phyloP scores from a whole-genome alignment of 2,113 vertebrate genomes.

The Ancistrus triradiatus region DNA sequence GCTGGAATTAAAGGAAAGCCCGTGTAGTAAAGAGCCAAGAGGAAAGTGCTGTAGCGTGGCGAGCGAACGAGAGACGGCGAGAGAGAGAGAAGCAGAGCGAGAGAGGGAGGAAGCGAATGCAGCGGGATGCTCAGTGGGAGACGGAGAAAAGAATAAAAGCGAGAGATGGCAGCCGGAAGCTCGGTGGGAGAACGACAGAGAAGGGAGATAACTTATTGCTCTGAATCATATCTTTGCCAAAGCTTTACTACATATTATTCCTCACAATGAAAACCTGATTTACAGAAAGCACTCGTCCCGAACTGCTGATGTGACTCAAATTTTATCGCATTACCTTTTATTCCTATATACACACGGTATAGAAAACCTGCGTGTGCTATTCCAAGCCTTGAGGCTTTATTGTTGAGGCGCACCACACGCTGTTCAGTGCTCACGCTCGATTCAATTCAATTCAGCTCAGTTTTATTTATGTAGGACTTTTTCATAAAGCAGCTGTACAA shows the following conservation, averaged over 20 bases:
- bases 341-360: neutral
- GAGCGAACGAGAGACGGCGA: neutral
- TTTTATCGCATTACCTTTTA: neutral
- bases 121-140: neutral
- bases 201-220: neutral
- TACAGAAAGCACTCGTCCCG: neutral
- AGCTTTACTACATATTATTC: slow-evolving; percentile 1
- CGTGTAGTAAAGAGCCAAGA: slow-evolving; percentile 1
- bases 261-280: slow-evolving; percentile 4
- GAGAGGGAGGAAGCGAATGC: neutral
- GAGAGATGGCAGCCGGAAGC: neutral
- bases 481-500: no score
- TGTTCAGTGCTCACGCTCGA: no score
- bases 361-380: neutral
- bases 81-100: neutral
- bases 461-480: no score
- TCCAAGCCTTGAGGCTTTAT: no score
- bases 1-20: slow-evolving; percentile 20
- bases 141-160: neutral
- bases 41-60: neutral
- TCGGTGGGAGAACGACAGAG: neutral
- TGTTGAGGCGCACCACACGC: neutral
- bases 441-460: no score
- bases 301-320: slow-evolving; percentile 2
- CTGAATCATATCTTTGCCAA: neutral